Conservation (phyloP, 2,888 invertebrate genomes). For the Thera britannica region DNA sequence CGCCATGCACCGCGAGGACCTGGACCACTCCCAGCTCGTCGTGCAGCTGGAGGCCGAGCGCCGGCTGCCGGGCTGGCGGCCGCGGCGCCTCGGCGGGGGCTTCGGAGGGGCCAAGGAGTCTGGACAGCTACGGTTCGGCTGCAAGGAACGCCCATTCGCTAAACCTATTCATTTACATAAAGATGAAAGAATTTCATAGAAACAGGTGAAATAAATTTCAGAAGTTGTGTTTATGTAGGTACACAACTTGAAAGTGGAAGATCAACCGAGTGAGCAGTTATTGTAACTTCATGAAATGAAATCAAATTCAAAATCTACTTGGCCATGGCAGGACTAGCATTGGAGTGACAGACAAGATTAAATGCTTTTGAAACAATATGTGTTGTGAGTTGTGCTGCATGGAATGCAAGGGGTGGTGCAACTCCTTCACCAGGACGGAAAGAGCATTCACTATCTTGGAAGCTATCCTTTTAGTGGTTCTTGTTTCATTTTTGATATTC, state of each 20-base stretch:
- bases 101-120: constrained; percentile 94
- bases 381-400: constrained; percentile 59
- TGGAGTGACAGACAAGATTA: constrained; percentile 32
- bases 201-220: constrained; percentile 11
- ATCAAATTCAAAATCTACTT: constrained; percentile 44
- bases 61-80: constrained; percentile 91
- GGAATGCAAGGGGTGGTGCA: constrained; percentile 69
- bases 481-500: constrained; percentile 61
- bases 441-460: constrained; percentile 56
- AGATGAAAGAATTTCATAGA: constrained; percentile 27
- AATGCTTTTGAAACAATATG: constrained; percentile 57
- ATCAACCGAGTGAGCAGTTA: neutral
- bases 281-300: neutral
- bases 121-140: constrained; percentile 94
- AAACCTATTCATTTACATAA: constrained; percentile 51
- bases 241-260: neutral
- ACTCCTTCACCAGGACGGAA: constrained; percentile 69
- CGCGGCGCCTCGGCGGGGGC: constrained; percentile 93
- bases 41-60: constrained; percentile 91
- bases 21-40: constrained; percentile 89
- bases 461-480: constrained; percentile 55
- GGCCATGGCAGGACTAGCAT: constrained; percentile 49
- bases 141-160: constrained; percentile 90
- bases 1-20: constrained; percentile 82
- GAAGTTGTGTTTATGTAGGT: too few species aligned